A percentile compares a stretch with the other conserved stretches of the same genome.
These are phyloP conservation scores for Stramonita haemastoma DNA, from an alignment of 2,888 invertebrate species.

Conservation along the genomic window DNA sequence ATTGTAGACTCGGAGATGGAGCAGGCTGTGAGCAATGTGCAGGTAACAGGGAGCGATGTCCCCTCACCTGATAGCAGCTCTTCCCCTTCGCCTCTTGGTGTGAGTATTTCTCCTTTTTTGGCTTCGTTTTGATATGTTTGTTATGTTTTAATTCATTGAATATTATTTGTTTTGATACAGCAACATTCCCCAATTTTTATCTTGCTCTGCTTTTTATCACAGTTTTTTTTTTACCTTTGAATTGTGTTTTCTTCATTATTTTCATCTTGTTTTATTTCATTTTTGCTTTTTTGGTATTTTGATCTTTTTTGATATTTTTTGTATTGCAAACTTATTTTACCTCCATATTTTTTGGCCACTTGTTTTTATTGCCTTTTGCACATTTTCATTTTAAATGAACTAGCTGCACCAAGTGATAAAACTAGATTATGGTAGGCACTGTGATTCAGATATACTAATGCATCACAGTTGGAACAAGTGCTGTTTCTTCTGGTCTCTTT, in stretches of 20 bases:
- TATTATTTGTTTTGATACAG: too few species aligned
- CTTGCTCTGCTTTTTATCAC: constrained; percentile 12
- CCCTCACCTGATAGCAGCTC: constrained; percentile 37
- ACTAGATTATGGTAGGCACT: too few species aligned
- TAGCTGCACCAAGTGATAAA: too few species aligned
- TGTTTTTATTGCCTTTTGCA: background rate
- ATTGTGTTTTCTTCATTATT: background rate
- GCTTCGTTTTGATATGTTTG: background rate
- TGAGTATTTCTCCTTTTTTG: constrained; percentile 36
- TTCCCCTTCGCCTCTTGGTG: constrained; percentile 40
- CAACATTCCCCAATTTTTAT: background rate
- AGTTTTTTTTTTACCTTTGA: background rate
- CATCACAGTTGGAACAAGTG: too few species aligned
- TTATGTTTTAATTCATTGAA: background rate
- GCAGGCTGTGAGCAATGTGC: constrained; percentile 44
- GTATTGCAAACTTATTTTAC: background rate
- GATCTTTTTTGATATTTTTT: background rate
- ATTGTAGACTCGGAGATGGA: constrained; percentile 84
- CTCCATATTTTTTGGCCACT: background rate
- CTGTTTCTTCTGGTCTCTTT: too few species aligned
- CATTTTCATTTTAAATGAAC: background rate
- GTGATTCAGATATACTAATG: too few species aligned
- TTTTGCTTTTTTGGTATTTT: background rate
- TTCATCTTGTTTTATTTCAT: background rate
- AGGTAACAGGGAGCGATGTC: constrained; percentile 37